phyloP scores from a whole-genome alignment of 2,113 vertebrate species.

The Podarcis cretensis region DNA sequence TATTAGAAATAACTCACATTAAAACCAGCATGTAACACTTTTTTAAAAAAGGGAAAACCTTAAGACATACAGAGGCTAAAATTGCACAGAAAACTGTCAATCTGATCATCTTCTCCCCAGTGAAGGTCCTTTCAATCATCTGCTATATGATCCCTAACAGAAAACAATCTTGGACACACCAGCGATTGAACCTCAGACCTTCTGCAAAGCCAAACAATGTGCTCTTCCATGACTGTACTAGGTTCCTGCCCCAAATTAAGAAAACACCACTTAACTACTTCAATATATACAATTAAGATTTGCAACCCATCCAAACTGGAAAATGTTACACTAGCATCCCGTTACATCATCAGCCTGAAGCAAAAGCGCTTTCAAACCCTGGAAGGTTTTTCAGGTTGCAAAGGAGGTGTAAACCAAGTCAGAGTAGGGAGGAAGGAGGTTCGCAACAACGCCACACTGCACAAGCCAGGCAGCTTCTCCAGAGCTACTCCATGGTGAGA shows the following conservation, averaged over 20 bases:
- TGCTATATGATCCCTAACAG: not conserved
- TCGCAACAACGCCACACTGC: constrained; percentile 7
- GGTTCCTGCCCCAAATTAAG: not conserved
- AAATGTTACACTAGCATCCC: not conserved
- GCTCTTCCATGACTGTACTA: not conserved
- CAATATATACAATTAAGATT: not conserved
- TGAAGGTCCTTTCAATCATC: not conserved
- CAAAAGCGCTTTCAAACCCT: not conserved
- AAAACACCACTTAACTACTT: not conserved
- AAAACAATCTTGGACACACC: not conserved
- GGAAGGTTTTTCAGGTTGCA: not conserved
- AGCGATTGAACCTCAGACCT: not conserved
- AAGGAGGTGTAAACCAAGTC: not conserved
- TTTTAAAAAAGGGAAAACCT: not conserved
- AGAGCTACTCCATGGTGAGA: constrained; percentile 29
- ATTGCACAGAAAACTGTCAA: not conserved
- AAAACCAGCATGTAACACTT: not conserved
- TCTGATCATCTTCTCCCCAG: not conserved
- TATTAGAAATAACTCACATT: not conserved
- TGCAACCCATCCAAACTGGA: not conserved
- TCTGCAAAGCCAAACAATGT: not conserved
- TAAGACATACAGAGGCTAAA: not conserved
- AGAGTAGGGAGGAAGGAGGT: not conserved
- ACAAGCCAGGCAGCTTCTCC: not conserved
- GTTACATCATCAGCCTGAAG: not conserved